Evolutionary conservation across 2,888 invertebrate genomes (phyloP).

Genomic region (Auanema sp.): DNA sequence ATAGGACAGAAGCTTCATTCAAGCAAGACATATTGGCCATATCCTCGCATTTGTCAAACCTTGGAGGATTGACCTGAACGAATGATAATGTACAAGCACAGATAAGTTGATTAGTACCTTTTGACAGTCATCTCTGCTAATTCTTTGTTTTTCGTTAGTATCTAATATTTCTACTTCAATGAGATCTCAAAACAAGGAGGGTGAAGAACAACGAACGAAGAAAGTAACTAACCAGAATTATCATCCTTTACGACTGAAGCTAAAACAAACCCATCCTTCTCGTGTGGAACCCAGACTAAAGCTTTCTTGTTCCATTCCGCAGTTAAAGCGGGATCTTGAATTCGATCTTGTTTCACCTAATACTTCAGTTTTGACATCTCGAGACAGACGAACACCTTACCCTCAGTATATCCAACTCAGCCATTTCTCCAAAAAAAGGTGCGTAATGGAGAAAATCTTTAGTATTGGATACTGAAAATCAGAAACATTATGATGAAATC

Average conservation of each 20-base stretch:
- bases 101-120: constrained; percentile 18
- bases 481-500: no score
- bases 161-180: constrained; percentile 86
- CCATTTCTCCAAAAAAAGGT: no score
- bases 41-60: constrained; percentile 99
- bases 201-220: background rate
- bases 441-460: no score
- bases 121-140: constrained; percentile 67
- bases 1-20: constrained; percentile 97
- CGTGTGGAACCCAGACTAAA: constrained; percentile 98
- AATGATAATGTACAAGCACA: background rate
- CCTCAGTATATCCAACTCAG: no score
- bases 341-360: background rate
- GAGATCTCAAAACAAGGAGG: constrained; percentile 66
- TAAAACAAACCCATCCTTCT: constrained; percentile 80
- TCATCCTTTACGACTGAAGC: constrained; percentile 94
- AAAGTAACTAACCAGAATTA: constrained; percentile 78
- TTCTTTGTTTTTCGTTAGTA: constrained; percentile 75
- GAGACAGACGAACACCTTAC: no score
- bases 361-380: no score
- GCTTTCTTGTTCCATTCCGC: constrained; percentile 99
- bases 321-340: constrained; percentile 84
- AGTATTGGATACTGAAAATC: no score
- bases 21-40: constrained; percentile 99
- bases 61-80: constrained; percentile 89